Evolutionary conservation across 2,113 vertebrate genomes (phyloP).

Genomic region (Terrapene triunguis): DNA sequence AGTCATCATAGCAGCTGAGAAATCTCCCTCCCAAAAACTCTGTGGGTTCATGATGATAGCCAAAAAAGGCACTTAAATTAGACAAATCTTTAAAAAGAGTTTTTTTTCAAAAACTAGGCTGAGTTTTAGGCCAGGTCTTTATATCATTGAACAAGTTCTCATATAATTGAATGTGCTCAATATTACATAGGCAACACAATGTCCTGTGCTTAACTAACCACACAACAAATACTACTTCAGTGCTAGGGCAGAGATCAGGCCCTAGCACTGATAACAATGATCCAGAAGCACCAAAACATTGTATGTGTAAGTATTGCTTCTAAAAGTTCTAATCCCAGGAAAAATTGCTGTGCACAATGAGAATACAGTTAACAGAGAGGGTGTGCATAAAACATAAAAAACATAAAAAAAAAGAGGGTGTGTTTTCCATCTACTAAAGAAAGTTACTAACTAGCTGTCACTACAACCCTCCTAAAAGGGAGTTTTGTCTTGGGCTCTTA

Average conservation of each 20-base stretch:
- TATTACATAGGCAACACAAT: background rate
- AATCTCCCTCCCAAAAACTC: background rate
- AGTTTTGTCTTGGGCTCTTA: background rate
- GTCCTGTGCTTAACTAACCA: background rate
- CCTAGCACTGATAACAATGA: background rate
- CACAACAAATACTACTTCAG: no score
- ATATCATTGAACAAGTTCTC: background rate
- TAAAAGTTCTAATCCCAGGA: background rate
- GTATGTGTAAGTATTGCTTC: background rate
- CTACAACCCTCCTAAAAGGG: background rate
- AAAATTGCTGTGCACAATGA: background rate
- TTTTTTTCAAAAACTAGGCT: background rate
- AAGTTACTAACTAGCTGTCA: background rate
- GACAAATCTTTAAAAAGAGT: background rate
- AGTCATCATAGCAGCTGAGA: background rate
- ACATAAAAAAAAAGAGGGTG: no score
- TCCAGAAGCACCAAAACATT: background rate
- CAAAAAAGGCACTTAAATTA: background rate
- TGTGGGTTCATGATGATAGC: background rate
- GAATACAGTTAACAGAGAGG: background rate
- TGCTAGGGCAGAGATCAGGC: background rate
- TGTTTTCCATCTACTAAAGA: fast-evolving
- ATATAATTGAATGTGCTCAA: background rate
- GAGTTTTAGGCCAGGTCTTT: background rate
- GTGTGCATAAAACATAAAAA: background rate